Evolutionary conservation across 1,140 invertebrate genomes (phyloP).

Genomic region (Macrosteles quadrilineatus): DNA sequence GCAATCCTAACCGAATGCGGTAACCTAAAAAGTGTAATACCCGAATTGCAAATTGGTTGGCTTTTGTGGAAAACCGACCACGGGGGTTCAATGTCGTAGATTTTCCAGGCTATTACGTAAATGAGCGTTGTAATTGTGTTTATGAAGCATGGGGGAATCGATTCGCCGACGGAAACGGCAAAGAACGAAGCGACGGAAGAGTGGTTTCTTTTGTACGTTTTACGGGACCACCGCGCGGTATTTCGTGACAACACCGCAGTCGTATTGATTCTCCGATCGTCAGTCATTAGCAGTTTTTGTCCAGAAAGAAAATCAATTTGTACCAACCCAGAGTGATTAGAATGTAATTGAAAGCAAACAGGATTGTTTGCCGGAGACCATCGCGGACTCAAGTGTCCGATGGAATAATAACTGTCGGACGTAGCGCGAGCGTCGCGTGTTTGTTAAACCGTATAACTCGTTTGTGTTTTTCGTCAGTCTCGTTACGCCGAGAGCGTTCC

Average conservation of each 20-base stretch:
- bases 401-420: conserved; percentile 4
- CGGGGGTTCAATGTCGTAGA: too few species aligned
- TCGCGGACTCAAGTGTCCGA: conserved; percentile 9
- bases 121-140: too few species aligned
- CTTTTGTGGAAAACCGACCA: too few species aligned
- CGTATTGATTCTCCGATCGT: background rate
- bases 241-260: background rate
- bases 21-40: too few species aligned
- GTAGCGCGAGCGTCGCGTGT: background rate
- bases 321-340: conserved; percentile 38
- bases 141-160: too few species aligned
- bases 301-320: conserved; percentile 35
- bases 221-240: too few species aligned
- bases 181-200: too few species aligned
- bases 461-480: background rate
- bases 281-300: background rate
- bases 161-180: too few species aligned
- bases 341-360: conserved; percentile 41
- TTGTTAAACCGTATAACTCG: conserved; percentile 14
- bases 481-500: conserved; percentile 1
- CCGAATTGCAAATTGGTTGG: too few species aligned
- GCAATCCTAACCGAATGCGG: too few species aligned
- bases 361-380: background rate
- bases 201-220: too few species aligned
- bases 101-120: too few species aligned